Evolutionary conservation across 2,888 invertebrate genomes (phyloP).

Genomic region (Chrysolina americana): DNA sequence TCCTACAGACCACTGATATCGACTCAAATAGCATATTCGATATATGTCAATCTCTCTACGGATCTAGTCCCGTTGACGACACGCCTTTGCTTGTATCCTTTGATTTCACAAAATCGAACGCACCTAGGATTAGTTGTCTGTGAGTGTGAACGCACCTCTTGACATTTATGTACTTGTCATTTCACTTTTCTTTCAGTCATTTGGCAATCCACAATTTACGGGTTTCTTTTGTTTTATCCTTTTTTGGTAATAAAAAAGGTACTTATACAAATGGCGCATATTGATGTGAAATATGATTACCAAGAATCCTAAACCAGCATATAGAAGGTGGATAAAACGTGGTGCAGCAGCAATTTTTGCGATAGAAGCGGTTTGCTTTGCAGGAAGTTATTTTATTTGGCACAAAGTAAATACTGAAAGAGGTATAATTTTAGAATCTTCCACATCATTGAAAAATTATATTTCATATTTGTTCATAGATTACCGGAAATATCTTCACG

Average conservation of each 20-base stretch:
- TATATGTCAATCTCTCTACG: too few relatives aligned
- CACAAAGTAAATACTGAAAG: slow-evolving; percentile 79
- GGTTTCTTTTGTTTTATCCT: slow-evolving; percentile 2
- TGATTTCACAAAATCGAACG: too few relatives aligned
- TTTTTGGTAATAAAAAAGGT: slow-evolving; percentile 16
- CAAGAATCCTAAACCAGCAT: slow-evolving; percentile 75
- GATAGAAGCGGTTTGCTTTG: slow-evolving; percentile 75
- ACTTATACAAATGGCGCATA: slow-evolving; percentile 7
- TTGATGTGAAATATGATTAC: slow-evolving; percentile 69
- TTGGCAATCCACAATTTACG: too few relatives aligned
- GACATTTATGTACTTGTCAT: too few relatives aligned
- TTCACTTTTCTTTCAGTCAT: too few relatives aligned
- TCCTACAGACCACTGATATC: too few relatives aligned
- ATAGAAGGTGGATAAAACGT: slow-evolving; percentile 68
- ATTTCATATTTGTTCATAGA: slow-evolving; percentile 71
- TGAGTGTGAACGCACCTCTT: too few relatives aligned
- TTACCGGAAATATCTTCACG: slow-evolving; percentile 78
- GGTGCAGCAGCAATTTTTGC: slow-evolving; percentile 74
- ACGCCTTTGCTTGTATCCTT: too few relatives aligned
- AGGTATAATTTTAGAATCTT: slow-evolving; percentile 71
- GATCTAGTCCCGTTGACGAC: too few relatives aligned
- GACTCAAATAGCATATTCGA: too few relatives aligned
- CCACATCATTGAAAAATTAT: background rate
- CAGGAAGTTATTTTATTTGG: slow-evolving; percentile 77
- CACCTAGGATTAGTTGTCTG: too few relatives aligned